phyloP scores from a whole-genome alignment of 2,797 vertebrate species.

The Chanos chanos region DNA sequence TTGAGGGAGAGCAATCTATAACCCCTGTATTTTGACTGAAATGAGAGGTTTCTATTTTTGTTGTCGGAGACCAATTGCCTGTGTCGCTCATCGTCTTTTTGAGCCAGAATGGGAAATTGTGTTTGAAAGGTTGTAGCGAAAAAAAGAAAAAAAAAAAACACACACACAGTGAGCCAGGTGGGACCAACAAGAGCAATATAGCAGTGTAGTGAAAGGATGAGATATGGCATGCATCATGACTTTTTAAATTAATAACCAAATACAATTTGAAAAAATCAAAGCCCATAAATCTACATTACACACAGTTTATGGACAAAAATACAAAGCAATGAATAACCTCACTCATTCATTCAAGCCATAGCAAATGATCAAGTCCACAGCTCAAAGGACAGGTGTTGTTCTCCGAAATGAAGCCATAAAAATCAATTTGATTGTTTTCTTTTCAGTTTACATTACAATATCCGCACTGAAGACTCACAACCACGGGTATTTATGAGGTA shows the following conservation, averaged over 20 bases:
- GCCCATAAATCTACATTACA: background rate
- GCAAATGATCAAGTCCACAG: background rate
- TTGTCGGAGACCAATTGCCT: background rate
- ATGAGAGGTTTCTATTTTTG: conserved; percentile 18
- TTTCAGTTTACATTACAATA: no score
- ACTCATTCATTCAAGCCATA: background rate
- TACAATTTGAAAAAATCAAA: background rate
- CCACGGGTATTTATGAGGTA: no score
- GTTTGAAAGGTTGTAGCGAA: background rate
- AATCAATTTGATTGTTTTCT: background rate
- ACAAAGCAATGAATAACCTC: no score
- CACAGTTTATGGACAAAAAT: background rate
- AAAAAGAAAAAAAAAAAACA: background rate
- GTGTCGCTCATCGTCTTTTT: conserved; percentile 3
- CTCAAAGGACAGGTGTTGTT: background rate
- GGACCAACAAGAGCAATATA: no score
- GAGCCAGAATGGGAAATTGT: conserved; percentile 9
- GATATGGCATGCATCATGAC: no score
- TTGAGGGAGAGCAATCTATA: conserved; percentile 3
- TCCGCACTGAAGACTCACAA: no score
- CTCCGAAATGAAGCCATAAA: background rate
- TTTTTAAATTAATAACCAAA: background rate
- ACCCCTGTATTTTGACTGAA: conserved; percentile 15
- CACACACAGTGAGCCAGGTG: no score
- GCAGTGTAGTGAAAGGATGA: no score